A percentile compares a stretch with the other conserved stretches of the same genome.
Evolutionary conservation across 2,888 invertebrate species (phyloP).

Genomic region (Drosophila histrio): DNA sequence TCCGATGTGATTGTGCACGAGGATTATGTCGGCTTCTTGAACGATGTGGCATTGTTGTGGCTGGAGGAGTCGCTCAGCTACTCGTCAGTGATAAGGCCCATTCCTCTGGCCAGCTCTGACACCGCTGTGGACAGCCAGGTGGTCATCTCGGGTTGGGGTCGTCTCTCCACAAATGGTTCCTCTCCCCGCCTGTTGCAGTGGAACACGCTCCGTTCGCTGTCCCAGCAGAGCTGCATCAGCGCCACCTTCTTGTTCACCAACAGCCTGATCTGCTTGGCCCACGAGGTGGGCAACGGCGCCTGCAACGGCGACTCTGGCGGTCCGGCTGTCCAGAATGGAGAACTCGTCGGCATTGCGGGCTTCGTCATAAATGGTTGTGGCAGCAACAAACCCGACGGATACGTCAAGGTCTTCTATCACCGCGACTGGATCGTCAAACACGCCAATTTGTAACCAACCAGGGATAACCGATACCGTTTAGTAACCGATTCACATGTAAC

Average conservation of each 20-base stretch:
- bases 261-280: slow-evolving; percentile 11
- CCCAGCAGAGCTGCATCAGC: not conserved
- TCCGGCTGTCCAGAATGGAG: slow-evolving; percentile 2
- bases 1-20: slow-evolving; percentile 10
- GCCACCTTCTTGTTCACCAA: slow-evolving; percentile 8
- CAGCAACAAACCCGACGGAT: slow-evolving; percentile 8
- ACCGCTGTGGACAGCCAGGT: not conserved
- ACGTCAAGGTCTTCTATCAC: slow-evolving; percentile 19
- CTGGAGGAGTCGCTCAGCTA: not conserved
- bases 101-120: slow-evolving; percentile 3
- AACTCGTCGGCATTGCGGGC: slow-evolving; percentile 6
- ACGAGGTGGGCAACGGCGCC: slow-evolving; percentile 3
- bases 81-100: not conserved
- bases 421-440: slow-evolving; percentile 2
- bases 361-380: slow-evolving; percentile 7
- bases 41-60: slow-evolving; percentile 3
- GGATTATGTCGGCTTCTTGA: slow-evolving; percentile 5
- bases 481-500: too few relatives aligned
- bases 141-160: slow-evolving; percentile 17
- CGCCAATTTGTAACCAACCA: not conserved
- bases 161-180: not conserved
- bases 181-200: not conserved
- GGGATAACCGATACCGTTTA: too few relatives aligned
- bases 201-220: slow-evolving; percentile 2
- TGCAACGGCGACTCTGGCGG: slow-evolving; percentile 12